A percentile compares a stretch with the other conserved stretches of the same genome.
These are phyloP conservation scores for Columba livia DNA, from an alignment of 2,113 vertebrate genomes.

Conservation along the genomic window DNA sequence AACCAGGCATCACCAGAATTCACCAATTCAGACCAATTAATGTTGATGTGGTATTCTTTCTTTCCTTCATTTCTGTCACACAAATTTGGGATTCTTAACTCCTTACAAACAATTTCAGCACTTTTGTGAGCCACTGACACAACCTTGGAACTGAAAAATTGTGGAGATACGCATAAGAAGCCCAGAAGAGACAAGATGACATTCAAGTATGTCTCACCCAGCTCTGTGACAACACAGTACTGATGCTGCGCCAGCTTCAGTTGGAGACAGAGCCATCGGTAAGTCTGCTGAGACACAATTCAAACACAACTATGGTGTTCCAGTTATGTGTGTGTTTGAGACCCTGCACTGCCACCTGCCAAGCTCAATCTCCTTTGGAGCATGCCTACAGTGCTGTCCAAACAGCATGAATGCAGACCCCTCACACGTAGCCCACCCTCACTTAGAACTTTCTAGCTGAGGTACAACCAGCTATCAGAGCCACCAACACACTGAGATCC, in stretches of 20 bases:
- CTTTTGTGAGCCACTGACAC: background rate
- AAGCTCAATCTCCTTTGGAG: background rate
- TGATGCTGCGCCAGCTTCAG: background rate
- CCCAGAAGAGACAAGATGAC: background rate
- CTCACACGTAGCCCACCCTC: background rate
- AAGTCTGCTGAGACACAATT: background rate
- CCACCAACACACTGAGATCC: background rate
- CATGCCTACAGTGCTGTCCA: background rate
- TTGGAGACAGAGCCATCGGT: fast-evolving
- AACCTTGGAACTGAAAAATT: background rate
- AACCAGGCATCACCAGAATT: background rate
- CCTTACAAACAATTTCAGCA: background rate
- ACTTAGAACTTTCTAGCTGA: background rate
- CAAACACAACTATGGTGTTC: background rate
- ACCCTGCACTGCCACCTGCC: background rate
- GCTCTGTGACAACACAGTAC: background rate
- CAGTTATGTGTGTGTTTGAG: background rate
- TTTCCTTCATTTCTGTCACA: background rate
- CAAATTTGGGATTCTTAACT: background rate
- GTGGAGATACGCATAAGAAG: background rate
- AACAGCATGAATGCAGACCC: fast-evolving
- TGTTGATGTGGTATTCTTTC: background rate
- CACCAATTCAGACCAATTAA: background rate
- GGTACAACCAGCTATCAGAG: fast-evolving
- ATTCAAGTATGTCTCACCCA: background rate